Evolutionary conservation across 2,797 vertebrate genomes (phyloP), one percentile per base, ranked within the genome.

Genomic region (Acipenser ruthenus): DNA sequence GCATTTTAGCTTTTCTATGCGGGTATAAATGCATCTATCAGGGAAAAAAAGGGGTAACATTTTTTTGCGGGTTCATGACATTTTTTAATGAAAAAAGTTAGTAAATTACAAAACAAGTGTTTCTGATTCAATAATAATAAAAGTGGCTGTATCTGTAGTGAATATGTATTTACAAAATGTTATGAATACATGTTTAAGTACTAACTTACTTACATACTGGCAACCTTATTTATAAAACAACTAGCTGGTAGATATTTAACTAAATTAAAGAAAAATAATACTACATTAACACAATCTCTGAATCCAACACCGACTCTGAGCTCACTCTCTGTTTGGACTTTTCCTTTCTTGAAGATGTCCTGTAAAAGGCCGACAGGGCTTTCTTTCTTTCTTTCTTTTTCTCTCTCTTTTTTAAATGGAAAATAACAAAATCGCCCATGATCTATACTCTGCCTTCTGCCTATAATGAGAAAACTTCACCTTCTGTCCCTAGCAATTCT

Each of bases 401-500:
- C 15, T 18, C 15, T 18, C 15, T 18, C 15, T 18, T 37, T 37
- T 90, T 91, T 89, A 89, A 93, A 91, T 89, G 87, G 88, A 90
- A 92, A 92, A 91, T 88, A 91, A 91, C 89, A 92, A 37, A 37
- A 92, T 91, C 91, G 83, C 79, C 86, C 84, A 82, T 90, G 88
- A 93, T 93, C 92, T 92, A 90, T 90, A 89, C 88, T 88, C 85
- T 86, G 88, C 88, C 88, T 90, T 91, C 91, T 87, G 86, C 88
- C 88, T 91, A 91, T 93, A 93, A 93, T 93, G 90, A 93, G 90
- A 93, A 93, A 93, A 93, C 91, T 92, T 93, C 92, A 93, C 92
- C 92, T 93, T 88, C 88, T 92, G 90, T 92, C 89, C 91, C 89
- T 86, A 83, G 88, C 89, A 91, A 92, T 91, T 91, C 89, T 91